Evolutionary conservation across 2,113 vertebrate genomes (phyloP).

Genomic region (Sakesphorus luctuosus): DNA sequence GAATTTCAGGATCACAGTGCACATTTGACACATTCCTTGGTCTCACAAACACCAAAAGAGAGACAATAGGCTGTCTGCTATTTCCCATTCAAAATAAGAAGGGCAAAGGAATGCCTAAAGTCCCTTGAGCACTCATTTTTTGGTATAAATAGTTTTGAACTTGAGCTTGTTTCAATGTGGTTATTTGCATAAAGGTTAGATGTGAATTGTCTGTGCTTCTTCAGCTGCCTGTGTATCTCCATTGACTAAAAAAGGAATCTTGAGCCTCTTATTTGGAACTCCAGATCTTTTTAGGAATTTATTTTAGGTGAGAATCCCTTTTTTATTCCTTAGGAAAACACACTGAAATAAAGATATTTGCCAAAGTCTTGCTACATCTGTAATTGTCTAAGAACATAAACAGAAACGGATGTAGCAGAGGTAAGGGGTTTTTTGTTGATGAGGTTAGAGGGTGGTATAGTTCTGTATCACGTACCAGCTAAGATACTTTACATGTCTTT

Average conservation of each 20-base stretch:
- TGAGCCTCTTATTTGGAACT: neutral
- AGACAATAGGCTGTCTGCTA: slow-evolving; percentile 1
- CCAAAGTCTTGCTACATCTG: neutral
- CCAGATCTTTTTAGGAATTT: neutral
- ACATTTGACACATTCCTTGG: neutral
- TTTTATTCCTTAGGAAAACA: neutral
- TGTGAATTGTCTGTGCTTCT: neutral
- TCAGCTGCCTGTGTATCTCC: neutral
- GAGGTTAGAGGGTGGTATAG: neutral
- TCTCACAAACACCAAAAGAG: neutral
- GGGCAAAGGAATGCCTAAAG: neutral
- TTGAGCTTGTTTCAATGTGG: neutral
- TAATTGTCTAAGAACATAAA: neutral
- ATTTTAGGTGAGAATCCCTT: neutral
- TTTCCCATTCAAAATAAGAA: neutral
- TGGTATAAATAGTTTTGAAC: neutral
- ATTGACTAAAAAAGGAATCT: neutral
- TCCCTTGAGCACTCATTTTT: neutral
- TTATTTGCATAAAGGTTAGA: neutral
- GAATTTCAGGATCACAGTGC: slow-evolving; percentile 9
- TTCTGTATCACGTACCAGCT: neutral
- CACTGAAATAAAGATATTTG: neutral
- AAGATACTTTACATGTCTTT: neutral
- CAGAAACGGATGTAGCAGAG: neutral
- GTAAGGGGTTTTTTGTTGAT: neutral